Evolutionary conservation across 2,888 invertebrate species (phyloP).

Genomic region (Liposcelis brunnea): DNA sequence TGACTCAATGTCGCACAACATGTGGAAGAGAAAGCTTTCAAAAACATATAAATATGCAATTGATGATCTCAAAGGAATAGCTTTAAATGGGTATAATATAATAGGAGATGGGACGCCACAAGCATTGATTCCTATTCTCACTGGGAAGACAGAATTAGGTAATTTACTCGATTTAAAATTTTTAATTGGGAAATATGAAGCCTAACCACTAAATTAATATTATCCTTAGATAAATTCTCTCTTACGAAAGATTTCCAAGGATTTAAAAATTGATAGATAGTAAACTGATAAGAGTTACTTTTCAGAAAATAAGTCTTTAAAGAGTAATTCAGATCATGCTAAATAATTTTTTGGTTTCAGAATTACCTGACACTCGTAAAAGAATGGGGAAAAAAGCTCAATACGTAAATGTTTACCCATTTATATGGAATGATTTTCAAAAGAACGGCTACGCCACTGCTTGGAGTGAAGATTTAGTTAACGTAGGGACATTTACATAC

Average conservation of each 20-base stretch:
- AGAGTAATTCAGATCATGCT: not conserved
- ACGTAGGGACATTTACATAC: constrained; percentile 76
- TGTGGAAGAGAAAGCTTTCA: constrained; percentile 61
- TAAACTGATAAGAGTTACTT: not conserved
- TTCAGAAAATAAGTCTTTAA: not conserved
- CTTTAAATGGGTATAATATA: constrained; percentile 64
- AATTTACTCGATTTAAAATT: constrained; percentile 3
- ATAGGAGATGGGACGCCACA: constrained; percentile 78
- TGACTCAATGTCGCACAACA: constrained; percentile 73
- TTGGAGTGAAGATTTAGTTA: constrained; percentile 55
- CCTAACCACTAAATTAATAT: no score
- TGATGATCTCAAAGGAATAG: constrained; percentile 38
- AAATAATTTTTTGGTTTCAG: constrained; percentile 23
- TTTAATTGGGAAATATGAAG: no score
- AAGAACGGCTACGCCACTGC: constrained; percentile 37
- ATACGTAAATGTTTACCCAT: constrained; percentile 60
- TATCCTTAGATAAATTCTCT: no score
- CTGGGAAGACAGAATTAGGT: constrained; percentile 42
- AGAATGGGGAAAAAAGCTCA: constrained; percentile 39
- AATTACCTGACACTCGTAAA: constrained; percentile 70
- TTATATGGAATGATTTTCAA: constrained; percentile 67
- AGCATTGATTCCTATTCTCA: constrained; percentile 71
- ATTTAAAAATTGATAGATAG: not conserved
- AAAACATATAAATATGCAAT: constrained; percentile 51
- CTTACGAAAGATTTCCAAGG: no score